phyloP scores from a whole-genome alignment of 2,113 vertebrate genomes.

The Callithrix jacchus region DNA sequence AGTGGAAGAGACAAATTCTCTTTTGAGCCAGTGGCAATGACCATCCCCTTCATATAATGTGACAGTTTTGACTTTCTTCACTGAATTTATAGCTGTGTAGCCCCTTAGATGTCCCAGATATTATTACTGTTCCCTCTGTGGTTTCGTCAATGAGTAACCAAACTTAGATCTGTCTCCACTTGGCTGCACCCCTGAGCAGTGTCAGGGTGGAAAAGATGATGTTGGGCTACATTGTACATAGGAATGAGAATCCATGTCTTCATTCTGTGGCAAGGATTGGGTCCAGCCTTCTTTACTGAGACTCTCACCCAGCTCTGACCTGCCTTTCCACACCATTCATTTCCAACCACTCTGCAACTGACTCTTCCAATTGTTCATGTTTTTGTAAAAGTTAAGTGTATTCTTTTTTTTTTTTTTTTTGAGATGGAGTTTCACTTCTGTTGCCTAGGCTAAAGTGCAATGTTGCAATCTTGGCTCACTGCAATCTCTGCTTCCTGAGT shows the following conservation, averaged over 20 bases:
- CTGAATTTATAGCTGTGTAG: neutral
- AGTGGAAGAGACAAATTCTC: neutral
- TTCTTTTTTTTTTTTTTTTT: neutral
- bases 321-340: neutral
- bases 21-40: neutral
- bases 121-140: neutral
- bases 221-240: neutral
- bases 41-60: neutral
- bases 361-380: neutral
- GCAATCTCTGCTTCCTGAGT: too few relatives aligned
- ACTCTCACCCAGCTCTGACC: neutral
- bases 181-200: neutral
- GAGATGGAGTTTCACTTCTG: too few relatives aligned
- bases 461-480: too few relatives aligned
- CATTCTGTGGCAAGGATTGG: neutral
- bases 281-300: neutral
- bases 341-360: neutral
- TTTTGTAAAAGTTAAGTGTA: neutral
- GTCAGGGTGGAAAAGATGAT: neutral
- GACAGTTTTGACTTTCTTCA: neutral
- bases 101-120: neutral
- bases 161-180: neutral
- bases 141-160: neutral
- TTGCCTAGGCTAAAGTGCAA: too few relatives aligned
- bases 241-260: constrained; percentile 5